These are phyloP conservation scores for Formicarius rufipectus DNA, from an alignment of 2,113 vertebrate genomes.

Conservation along the genomic window DNA sequence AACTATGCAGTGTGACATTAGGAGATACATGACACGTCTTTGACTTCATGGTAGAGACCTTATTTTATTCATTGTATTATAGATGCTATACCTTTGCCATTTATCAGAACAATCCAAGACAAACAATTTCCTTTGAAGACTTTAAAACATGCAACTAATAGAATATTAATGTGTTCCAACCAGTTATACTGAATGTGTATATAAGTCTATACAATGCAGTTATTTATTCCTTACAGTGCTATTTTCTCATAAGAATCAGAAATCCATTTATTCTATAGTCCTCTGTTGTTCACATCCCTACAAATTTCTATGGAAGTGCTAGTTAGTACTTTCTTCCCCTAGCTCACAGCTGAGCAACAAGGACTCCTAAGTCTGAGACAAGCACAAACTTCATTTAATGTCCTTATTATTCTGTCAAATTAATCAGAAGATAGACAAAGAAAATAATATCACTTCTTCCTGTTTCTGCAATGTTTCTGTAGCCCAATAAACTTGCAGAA, in stretches of 20 bases:
- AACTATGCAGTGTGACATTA: neutral
- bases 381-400: neutral
- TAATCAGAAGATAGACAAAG: neutral
- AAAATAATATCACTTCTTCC: neutral
- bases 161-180: neutral
- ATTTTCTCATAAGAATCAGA: neutral
- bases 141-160: neutral
- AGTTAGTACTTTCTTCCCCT: neutral
- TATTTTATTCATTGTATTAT: neutral
- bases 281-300: neutral
- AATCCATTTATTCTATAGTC: neutral
- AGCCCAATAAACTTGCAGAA: neutral
- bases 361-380: neutral
- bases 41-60: neutral
- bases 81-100: neutral
- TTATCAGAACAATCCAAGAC: neutral
- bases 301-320: neutral
- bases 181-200: accelerated
- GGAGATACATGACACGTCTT: neutral
- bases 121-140: neutral
- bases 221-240: neutral
- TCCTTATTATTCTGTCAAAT: neutral
- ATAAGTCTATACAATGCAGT: neutral
- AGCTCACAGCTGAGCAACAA: accelerated
- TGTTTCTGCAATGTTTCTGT: neutral